phyloP scores from a whole-genome alignment of 37 sponge, comb jelly and placozoan genomes.

The Lycopodina hypogea region DNA sequence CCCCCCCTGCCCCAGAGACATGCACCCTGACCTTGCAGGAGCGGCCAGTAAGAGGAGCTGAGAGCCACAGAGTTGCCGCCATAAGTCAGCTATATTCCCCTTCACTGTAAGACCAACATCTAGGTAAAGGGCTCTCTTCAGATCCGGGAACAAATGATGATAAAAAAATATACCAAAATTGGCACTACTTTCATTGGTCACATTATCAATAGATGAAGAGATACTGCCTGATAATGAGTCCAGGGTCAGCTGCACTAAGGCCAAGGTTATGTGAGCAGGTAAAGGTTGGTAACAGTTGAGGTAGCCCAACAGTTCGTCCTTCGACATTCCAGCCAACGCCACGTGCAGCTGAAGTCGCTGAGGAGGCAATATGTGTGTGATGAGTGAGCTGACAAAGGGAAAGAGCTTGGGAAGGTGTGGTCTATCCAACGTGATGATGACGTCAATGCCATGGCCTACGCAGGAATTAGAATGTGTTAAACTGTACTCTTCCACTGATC shows the following conservation, averaged over 20 bases:
- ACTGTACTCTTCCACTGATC: background rate
- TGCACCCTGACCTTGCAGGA: too few species aligned
- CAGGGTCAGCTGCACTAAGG: constrained; percentile 9
- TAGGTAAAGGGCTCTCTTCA: constrained; percentile 43
- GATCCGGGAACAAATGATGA: constrained; percentile 32
- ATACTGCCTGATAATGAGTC: constrained; percentile 8
- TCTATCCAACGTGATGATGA: constrained; percentile 53
- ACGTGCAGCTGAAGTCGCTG: constrained; percentile 36
- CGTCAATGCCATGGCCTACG: constrained; percentile 2
- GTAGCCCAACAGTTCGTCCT: constrained; percentile 7
- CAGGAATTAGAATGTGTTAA: background rate
- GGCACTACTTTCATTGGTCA: constrained; percentile 62
- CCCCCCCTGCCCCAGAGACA: too few species aligned
- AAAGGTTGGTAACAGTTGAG: constrained; percentile 29
- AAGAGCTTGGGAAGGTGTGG: constrained; percentile 47
- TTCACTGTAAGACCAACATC: constrained; percentile 45
- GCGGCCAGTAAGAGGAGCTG: too few species aligned
- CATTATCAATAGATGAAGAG: background rate
- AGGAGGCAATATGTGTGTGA: constrained; percentile 15
- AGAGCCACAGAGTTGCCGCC: constrained; percentile 19
- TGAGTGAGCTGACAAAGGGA: constrained; percentile 35
- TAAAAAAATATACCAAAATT: constrained; percentile 67
- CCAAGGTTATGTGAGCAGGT: background rate
- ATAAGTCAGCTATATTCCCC: constrained; percentile 32
- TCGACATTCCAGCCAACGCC: constrained; percentile 28